Evolutionary conservation across 2,797 vertebrate genomes (phyloP).

Genomic region (Capromys pilorides): DNA sequence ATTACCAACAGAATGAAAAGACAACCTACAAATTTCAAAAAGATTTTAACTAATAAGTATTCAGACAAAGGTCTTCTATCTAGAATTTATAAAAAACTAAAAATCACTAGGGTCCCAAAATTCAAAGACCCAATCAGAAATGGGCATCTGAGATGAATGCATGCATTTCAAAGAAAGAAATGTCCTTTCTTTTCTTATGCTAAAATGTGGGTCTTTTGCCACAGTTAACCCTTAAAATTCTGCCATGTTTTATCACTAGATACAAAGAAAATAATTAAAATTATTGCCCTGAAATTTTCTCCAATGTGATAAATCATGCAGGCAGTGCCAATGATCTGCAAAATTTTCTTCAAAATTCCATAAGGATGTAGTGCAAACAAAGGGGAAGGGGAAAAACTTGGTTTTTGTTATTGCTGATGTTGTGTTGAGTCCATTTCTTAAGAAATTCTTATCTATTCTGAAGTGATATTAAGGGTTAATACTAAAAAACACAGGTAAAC

Average conservation of each 20-base stretch:
- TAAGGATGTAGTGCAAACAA: not conserved
- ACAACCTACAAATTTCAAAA: too few species aligned
- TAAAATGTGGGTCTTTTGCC: not conserved
- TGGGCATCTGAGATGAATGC: too few species aligned
- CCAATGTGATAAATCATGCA: not conserved
- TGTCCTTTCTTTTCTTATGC: not conserved
- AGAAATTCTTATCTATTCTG: not conserved
- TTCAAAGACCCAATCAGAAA: too few species aligned
- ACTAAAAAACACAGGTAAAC: not conserved
- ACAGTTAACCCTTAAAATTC: not conserved
- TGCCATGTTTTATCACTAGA: not conserved
- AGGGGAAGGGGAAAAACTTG: not conserved
- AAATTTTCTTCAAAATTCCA: not conserved
- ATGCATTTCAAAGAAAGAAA: too few species aligned
- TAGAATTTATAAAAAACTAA: too few species aligned
- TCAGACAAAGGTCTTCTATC: too few species aligned
- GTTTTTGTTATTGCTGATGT: not conserved
- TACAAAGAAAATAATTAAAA: slow-evolving; percentile 21
- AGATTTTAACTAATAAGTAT: too few species aligned
- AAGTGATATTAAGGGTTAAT: not conserved
- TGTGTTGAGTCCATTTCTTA: not conserved
- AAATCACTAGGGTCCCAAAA: too few species aligned
- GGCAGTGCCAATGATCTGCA: not conserved
- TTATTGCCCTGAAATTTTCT: not conserved
- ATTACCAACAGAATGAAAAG: too few species aligned